Evolutionary conservation across 2,888 invertebrate genomes (phyloP), one percentile per base, ranked within the genome.

Genomic region (Papilio demoleus): DNA sequence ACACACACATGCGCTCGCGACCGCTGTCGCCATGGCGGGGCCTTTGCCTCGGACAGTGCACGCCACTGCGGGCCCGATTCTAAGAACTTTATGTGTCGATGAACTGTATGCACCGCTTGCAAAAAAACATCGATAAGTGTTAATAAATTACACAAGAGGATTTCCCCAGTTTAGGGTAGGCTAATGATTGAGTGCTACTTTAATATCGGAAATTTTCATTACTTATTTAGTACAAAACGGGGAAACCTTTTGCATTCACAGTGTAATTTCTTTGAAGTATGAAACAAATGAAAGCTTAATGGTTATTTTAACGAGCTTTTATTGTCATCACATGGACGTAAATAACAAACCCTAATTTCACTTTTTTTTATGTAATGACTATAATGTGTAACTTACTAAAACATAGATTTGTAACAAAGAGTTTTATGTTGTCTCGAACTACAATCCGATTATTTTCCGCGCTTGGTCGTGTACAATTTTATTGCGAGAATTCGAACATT

Each of bases 21-120:
- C 73, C 68, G 73, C 60, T 73, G 74, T 80, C 76, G 76, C 74
- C 82, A 80, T 74, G 78, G 79, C 79, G 80, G 75, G 77, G 76
- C 76, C 81, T 82, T 85, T 81, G 83, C 75, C 62, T 73, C 75
- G 78, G 80, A 80, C 82, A 80, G 73, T 70, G 79, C 83, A 84
- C 85, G 85, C 83, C 77, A 85, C 68, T 84, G 84, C 81, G 77
- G 79, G 63, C 76, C 59, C 74, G 72, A 68, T 88, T 87, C 87
- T 79, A 31, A 75, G 86, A 88, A 88, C 62, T 72, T 38, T 62
- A 64, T 47, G 75, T 77, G 87, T 85, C 88, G 78, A 80, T 81
- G 83, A 82, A 82, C 84, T 74, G 73, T 70, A 77, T 70, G 69
- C 71, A 71, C 70, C 72, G 72, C 72, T 67, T 65, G 67, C 63